Percentiles rank a stretch among this genome's conserved stretches.
These are phyloP conservation scores for Fratercula arctica DNA, from an alignment of 2,797 vertebrate species.

Conservation along the genomic window DNA sequence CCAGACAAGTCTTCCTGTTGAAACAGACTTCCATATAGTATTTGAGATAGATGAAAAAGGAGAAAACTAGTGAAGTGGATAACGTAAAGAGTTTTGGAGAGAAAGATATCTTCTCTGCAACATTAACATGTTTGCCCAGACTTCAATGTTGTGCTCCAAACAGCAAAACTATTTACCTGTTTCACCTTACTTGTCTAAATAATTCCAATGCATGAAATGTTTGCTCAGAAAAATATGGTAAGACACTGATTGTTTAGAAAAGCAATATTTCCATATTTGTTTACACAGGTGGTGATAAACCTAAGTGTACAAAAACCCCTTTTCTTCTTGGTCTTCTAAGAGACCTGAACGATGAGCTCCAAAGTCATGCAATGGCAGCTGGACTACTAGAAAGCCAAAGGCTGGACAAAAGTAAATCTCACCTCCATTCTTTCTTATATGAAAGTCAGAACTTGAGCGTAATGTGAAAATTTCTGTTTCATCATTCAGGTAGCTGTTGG, in stretches of 20 bases:
- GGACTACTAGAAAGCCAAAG: conserved; percentile 36
- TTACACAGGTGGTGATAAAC: neutral
- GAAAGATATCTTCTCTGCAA: neutral
- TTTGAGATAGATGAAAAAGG: neutral
- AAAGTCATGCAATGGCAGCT: conserved; percentile 44
- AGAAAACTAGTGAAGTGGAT: neutral
- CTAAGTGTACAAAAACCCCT: conserved; percentile 35
- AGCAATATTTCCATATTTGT: neutral
- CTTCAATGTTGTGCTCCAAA: neutral
- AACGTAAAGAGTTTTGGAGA: neutral
- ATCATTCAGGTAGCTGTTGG: neutral
- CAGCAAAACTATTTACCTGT: neutral
- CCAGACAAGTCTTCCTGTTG: neutral
- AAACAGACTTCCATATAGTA: neutral
- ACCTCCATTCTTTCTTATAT: too few species aligned
- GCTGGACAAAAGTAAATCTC: neutral
- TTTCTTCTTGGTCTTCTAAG: conserved; percentile 79
- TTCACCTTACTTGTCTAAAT: neutral
- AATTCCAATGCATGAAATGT: fast-evolving
- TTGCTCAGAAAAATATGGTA: fast-evolving
- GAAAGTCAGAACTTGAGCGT: too few species aligned
- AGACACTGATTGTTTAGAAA: neutral
- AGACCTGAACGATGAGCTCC: conserved; percentile 72
- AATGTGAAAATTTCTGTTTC: neutral
- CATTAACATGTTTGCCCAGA: neutral